Conservation (phyloP, 2,888 invertebrate genomes). For the Andrena praecox region DNA sequence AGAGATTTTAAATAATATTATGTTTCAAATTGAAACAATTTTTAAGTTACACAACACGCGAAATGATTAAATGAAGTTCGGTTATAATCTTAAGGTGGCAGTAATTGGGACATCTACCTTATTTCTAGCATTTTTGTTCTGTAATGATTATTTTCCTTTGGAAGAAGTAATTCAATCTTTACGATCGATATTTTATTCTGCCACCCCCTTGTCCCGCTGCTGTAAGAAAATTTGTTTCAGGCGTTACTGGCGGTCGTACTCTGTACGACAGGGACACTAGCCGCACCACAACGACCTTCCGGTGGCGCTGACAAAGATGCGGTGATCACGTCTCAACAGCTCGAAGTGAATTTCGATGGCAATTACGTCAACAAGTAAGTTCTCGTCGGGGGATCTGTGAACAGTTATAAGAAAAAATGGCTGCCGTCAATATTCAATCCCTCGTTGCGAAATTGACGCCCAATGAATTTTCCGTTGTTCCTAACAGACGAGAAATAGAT, state of each 20-base stretch:
- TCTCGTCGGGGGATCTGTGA: background rate
- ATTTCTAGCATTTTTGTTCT: too few relatives aligned
- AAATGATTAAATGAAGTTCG: too few relatives aligned
- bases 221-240: conserved; percentile 64
- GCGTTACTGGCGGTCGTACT: conserved; percentile 80
- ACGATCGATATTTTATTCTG: background rate
- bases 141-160: too few relatives aligned
- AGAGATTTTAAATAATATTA: too few relatives aligned
- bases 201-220: background rate
- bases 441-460: background rate
- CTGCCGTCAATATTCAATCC: background rate
- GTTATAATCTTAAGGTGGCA: too few relatives aligned
- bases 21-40: too few relatives aligned
- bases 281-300: conserved; percentile 78
- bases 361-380: conserved; percentile 83
- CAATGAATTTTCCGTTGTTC: background rate
- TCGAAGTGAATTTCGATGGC: conserved; percentile 84
- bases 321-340: conserved; percentile 83
- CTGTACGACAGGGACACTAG: conserved; percentile 78
- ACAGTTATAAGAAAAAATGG: background rate
- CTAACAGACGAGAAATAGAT: background rate
- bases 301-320: conserved; percentile 82
- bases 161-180: background rate
- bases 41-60: too few relatives aligned
- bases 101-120: too few relatives aligned